These are phyloP conservation scores for Phenganax subtilis DNA, from an alignment of 92 coral and sea anemone genomes.

Conservation along the genomic window DNA sequence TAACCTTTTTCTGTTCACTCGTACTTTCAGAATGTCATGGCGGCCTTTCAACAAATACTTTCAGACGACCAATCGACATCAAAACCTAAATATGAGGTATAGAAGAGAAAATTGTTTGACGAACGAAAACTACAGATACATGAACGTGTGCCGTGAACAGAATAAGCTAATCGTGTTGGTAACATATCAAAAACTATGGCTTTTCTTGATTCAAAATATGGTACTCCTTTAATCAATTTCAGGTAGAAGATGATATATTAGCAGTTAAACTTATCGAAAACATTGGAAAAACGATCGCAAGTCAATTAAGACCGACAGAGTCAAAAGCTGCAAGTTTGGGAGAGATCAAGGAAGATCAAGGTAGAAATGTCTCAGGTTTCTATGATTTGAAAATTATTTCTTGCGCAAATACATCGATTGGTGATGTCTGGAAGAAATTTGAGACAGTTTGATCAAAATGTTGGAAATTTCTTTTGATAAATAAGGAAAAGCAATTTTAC, in stretches of 20 bases:
- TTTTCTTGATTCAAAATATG: too few relatives aligned
- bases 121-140: too few relatives aligned
- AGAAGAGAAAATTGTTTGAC: not conserved
- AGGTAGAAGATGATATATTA: not conserved
- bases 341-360: slow-evolving; percentile 2
- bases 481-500: not conserved
- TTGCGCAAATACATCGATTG: too few relatives aligned
- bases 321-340: slow-evolving; percentile 15
- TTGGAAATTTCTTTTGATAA: not conserved
- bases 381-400: too few relatives aligned
- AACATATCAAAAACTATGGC: too few relatives aligned
- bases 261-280: slow-evolving; percentile 1
- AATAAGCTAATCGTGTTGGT: too few relatives aligned
- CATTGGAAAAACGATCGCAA: not conserved
- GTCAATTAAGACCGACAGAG: not conserved
- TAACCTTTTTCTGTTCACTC: not conserved
- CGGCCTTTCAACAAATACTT: not conserved
- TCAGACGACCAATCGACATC: not conserved
- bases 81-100: not conserved
- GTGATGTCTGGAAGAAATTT: too few relatives aligned
- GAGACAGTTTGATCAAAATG: not conserved
- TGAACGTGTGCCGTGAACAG: too few relatives aligned
- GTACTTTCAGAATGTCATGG: not conserved
- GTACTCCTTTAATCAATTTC: not conserved
- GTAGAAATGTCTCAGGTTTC: not conserved